Evolutionary conservation across 1,140 invertebrate species (phyloP).

Genomic region (Teleopsis dalmanni): DNA sequence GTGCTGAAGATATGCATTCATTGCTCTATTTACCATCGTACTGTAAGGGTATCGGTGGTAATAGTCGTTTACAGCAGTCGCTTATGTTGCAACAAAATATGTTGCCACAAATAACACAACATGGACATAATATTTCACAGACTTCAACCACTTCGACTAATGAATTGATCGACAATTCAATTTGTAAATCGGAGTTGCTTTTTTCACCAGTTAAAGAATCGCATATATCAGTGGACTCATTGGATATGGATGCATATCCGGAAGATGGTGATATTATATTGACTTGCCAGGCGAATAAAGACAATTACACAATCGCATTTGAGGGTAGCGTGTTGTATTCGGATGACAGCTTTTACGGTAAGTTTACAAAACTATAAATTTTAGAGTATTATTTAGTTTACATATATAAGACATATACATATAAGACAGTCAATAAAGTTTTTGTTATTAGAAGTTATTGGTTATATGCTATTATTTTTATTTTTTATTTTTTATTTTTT

Average conservation of each 20-base stretch:
- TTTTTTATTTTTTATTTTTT: constrained; percentile 1
- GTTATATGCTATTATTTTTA: not conserved
- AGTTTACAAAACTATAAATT: no score
- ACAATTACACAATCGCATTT: constrained; percentile 91
- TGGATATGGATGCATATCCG: constrained; percentile 69
- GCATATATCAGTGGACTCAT: constrained; percentile 81
- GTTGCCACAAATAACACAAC: constrained; percentile 32
- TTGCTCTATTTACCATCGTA: constrained; percentile 70
- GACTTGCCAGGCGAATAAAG: constrained; percentile 83
- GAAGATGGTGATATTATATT: constrained; percentile 75
- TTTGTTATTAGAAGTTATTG: no score
- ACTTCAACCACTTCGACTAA: constrained; percentile 38
- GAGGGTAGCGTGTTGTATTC: constrained; percentile 83
- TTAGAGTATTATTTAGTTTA: no score
- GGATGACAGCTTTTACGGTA: constrained; percentile 72
- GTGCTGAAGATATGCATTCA: constrained; percentile 82
- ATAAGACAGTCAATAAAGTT: no score
- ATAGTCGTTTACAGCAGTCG: constrained; percentile 37
- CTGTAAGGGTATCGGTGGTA: constrained; percentile 43
- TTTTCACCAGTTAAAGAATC: constrained; percentile 87
- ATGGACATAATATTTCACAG: constrained; percentile 44
- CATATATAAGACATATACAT: no score
- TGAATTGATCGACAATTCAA: constrained; percentile 51
- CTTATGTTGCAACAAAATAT: constrained; percentile 40
- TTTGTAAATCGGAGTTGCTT: constrained; percentile 80